Conservation (phyloP, 2,888 invertebrate species). For the Scaptomyza parva region DNA sequence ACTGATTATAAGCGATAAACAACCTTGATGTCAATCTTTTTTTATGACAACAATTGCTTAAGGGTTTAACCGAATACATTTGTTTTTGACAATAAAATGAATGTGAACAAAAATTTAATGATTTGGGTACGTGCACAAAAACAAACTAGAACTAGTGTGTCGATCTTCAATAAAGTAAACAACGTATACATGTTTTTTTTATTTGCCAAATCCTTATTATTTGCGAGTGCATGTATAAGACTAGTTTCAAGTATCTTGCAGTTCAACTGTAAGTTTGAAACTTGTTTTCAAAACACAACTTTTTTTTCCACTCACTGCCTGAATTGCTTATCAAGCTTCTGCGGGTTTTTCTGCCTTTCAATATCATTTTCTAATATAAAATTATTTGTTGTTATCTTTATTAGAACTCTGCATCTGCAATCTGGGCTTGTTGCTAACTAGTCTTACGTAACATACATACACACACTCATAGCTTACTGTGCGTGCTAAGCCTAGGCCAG, state of each 20-base stretch:
- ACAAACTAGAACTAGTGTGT: too few species aligned
- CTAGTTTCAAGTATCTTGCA: background rate
- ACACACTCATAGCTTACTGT: background rate
- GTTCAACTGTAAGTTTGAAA: background rate
- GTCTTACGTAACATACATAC: slow-evolving; percentile 8
- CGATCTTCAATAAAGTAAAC: too few species aligned
- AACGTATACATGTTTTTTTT: too few species aligned
- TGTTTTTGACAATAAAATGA: too few species aligned
- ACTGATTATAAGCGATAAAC: slow-evolving; percentile 10
- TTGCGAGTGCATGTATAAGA: background rate
- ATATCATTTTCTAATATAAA: background rate
- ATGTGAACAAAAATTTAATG: too few species aligned
- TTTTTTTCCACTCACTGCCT: background rate
- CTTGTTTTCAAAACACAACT: background rate
- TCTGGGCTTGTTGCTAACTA: slow-evolving; percentile 18
- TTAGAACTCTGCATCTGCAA: too few species aligned
- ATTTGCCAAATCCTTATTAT: background rate
- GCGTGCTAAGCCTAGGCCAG: slow-evolving; percentile 11
- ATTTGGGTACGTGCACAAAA: too few species aligned
- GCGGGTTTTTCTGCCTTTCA: background rate
- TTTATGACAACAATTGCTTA: slow-evolving; percentile 25
- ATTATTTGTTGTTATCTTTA: too few species aligned
- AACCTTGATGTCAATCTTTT: background rate
- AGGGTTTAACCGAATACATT: background rate
- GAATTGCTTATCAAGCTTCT: background rate